Percentiles rank a stretch among this genome's conserved stretches.
phyloP scores from a whole-genome alignment of 2,113 vertebrate species.

The Malurus melanocephalus region DNA sequence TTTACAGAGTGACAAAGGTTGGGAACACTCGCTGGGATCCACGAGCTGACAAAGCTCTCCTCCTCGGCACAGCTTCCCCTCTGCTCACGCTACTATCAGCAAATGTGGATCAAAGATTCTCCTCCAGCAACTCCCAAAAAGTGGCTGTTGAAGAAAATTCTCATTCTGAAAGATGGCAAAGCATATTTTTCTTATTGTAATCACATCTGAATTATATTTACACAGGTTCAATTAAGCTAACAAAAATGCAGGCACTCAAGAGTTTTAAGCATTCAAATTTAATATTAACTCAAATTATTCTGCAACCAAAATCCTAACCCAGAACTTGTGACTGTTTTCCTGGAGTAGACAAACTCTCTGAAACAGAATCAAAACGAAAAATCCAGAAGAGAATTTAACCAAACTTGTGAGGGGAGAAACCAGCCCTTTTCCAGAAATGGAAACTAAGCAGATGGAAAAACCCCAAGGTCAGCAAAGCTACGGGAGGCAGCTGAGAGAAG shows the following conservation, averaged over 20 bases:
- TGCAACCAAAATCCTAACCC: neutral
- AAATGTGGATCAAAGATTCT: neutral
- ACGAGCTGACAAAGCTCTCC: slow-evolving; percentile 30
- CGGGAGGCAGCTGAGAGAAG: neutral
- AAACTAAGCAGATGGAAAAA: neutral
- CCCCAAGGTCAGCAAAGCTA: neutral
- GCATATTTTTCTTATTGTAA: neutral
- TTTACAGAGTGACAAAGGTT: slow-evolving; percentile 61
- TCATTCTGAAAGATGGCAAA: neutral
- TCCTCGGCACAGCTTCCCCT: neutral
- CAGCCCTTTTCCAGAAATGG: neutral
- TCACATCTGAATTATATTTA: neutral
- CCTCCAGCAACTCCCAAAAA: neutral
- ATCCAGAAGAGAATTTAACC: neutral
- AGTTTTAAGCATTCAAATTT: neutral
- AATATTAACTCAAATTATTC: neutral
- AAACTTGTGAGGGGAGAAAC: neutral
- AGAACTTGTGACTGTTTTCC: neutral
- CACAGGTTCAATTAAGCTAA: neutral
- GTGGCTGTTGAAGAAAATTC: accelerated
- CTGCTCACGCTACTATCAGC: accelerated
- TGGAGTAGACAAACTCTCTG: neutral
- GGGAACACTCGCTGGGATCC: slow-evolving; percentile 6
- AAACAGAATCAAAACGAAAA: neutral
- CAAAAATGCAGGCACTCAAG: neutral